Base-by-base conservation (phyloP, 2,113 vertebrate genomes). In the Phocoena sinus region DNA sequence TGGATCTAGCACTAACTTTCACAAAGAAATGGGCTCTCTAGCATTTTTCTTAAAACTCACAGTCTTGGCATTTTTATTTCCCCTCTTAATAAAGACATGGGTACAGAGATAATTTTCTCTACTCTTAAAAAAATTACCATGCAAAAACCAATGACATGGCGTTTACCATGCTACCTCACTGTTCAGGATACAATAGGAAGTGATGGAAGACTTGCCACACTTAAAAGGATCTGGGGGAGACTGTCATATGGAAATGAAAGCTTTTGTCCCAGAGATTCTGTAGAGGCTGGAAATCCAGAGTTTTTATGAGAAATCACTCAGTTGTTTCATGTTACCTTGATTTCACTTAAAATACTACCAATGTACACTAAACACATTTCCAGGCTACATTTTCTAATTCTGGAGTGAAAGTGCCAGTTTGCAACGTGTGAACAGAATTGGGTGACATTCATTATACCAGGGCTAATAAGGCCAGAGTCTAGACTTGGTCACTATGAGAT, bases 151-250 rank as follows among this genome's bases (percentile, higher is more conserved):
- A 62, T 73, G 41, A 62, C 36, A 33, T 74, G 23, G 3, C 68
- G 12, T 58, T 80, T 82, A 21, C 31, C 3, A 15, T 23, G 8
- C 58, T 18, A 76, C 36, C 23, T 77, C 71, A 80, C 17, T 10
- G 23, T 58, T 38, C 33, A 62, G 56, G 18, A 47, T 20, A 23
- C 9, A 47, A 21, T 18, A 62, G 65, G 38, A 53, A 70, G 44
- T 62, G 31, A 3, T 4, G 2, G 63, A n/a, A 7, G 13, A 2
- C 53, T 25, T 0, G 11, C 11, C 5, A 12, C 6, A 8, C 15
- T 25, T 25, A 15, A 62, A 53, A 58, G 10, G 15, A 21, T n/a
- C 26, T 17, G 12, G 6, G 14, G 12, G 67, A 17, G 5, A 2
- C 33, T 25, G n/a, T 8, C 38, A 18, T 36, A 20, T 6, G 10